phyloP scores from a whole-genome alignment of 2,113 vertebrate genomes.

The Felis catus region F.catus_Fca126_mat1.0 CM031424.1:10979501-10980000 shows the following conservation, averaged over 20 bases:
- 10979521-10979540: not conserved
- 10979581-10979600: not conserved
- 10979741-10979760: constrained; percentile 27
- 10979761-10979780: not conserved
- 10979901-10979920: not conserved
- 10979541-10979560: not conserved
- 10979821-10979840: not conserved
- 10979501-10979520: not conserved
- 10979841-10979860: constrained; percentile 30
- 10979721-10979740: not conserved
- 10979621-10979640: not conserved
- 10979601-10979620: not conserved
- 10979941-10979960: not conserved
- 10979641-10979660: not conserved
- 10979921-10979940: constrained; percentile 8
- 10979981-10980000: not conserved
- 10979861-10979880: constrained; percentile 38
- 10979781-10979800: not conserved
- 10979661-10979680: constrained; percentile 39
- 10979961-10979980: constrained; percentile 33
- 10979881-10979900: constrained; percentile 28
- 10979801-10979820: not conserved
- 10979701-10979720: not conserved
- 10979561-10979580: not conserved
- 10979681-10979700: not conserved